Evolutionary conservation across 2,888 invertebrate species (phyloP).

Genomic region (Sarcophaga subvicina): DNA sequence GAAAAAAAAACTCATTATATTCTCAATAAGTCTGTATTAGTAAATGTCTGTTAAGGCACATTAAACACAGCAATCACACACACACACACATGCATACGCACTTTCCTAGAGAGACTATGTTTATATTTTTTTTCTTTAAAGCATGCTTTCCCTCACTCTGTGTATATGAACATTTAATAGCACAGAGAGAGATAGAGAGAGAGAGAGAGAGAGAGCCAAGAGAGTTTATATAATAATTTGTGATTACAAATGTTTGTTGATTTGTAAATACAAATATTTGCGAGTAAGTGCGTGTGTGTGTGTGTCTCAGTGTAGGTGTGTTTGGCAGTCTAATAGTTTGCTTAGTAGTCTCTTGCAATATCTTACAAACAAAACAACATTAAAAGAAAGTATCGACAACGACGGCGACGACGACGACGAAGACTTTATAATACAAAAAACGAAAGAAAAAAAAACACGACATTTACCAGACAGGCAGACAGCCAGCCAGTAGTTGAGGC

Average conservation of each 20-base stretch:
- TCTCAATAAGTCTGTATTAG: not conserved
- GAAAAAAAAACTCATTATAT: not conserved
- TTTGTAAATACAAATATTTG: not conserved
- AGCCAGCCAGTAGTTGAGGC: slow-evolving; percentile 41
- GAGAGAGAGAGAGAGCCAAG: too few species aligned
- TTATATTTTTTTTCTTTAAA: too few species aligned
- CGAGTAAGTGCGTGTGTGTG: slow-evolving; percentile 4
- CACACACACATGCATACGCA: not conserved
- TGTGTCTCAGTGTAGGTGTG: not conserved
- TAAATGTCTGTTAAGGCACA: not conserved
- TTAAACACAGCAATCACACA: too few species aligned
- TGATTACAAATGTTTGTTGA: not conserved
- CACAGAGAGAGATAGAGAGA: too few species aligned
- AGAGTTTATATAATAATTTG: too few species aligned
- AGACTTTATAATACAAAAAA: slow-evolving; percentile 32
- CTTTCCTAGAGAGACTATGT: too few species aligned
- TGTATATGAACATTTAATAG: too few species aligned
- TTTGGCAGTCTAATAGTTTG: not conserved
- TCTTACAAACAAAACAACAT: slow-evolving; percentile 31
- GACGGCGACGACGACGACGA: slow-evolving; percentile 29
- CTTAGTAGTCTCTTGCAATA: slow-evolving; percentile 29
- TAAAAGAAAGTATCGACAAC: slow-evolving; percentile 11
- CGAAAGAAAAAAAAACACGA: not conserved
- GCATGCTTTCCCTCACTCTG: too few species aligned
- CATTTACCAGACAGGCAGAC: slow-evolving; percentile 61